A percentile compares a stretch with the other conserved stretches of the same genome.
Evolutionary conservation across 2,888 invertebrate species (phyloP).

Genomic region (Caenorhabditis japonica): DNA sequence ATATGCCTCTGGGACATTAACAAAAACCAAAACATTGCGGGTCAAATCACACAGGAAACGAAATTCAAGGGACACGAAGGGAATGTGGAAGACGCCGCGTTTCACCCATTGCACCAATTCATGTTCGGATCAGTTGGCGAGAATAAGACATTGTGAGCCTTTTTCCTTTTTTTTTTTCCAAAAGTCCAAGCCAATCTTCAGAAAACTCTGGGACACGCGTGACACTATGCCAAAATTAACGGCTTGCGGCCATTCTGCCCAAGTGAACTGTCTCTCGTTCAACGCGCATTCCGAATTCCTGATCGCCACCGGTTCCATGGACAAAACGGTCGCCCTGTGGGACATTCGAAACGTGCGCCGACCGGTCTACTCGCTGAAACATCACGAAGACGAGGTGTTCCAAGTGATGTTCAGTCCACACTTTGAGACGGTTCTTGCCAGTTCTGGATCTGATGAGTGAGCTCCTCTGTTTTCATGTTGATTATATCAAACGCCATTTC

Average conservation of each 20-base stretch:
- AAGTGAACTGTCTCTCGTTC: conserved; percentile 95
- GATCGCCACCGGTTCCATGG: conserved; percentile 96
- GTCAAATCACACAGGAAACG: conserved; percentile 95
- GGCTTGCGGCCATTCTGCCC: conserved; percentile 98
- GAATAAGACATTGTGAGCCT: conserved; percentile 86
- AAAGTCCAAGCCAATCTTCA: not conserved
- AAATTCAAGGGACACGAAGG: conserved; percentile 84
- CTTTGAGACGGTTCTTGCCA: conserved; percentile 98
- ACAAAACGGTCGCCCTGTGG: conserved; percentile 97
- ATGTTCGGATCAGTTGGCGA: conserved; percentile 99
- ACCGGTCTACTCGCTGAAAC: conserved; percentile 98
- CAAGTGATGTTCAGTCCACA: conserved; percentile 99
- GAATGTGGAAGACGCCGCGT: conserved; percentile 96
- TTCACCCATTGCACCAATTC: conserved; percentile 97
- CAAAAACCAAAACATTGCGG: conserved; percentile 88
- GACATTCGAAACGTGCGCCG: conserved; percentile 95
- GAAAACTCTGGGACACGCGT: conserved; percentile 97
- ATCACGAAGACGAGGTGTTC: conserved; percentile 99
- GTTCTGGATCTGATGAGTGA: conserved; percentile 92
- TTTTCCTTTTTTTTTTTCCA: not conserved
- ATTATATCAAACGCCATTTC: not conserved
- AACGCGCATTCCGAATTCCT: conserved; percentile 99
- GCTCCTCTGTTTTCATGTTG: conserved; percentile 80
- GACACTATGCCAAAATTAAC: conserved; percentile 97
- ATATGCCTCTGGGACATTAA: conserved; percentile 97